These are phyloP conservation scores for Pangasius larnaudii DNA, from an alignment of 2,797 vertebrate species.

Conservation along the genomic window DNA sequence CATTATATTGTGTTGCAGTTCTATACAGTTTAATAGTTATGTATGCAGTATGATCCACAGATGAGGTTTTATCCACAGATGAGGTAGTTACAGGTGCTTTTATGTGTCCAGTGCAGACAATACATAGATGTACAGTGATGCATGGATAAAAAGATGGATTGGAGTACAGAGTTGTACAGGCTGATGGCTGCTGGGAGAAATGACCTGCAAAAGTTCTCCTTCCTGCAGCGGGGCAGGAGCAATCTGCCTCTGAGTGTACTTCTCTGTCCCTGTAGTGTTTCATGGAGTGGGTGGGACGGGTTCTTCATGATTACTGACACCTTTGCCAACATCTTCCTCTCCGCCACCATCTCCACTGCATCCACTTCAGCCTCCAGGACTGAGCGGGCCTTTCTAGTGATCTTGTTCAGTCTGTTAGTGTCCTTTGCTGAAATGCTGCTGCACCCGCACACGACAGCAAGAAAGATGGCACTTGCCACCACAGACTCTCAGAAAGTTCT, in stretches of 20 bases:
- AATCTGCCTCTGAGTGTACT: not conserved
- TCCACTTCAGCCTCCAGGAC: not conserved
- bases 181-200: not conserved
- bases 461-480: not conserved
- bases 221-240: not conserved
- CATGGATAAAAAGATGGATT: not conserved
- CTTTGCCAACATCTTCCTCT: not conserved
- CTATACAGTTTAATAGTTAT: no score
- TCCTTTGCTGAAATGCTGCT: not conserved
- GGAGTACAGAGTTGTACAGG: not conserved
- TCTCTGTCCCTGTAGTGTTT: not conserved
- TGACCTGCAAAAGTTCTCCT: not conserved
- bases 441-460: not conserved
- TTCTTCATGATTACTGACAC: not conserved
- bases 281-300: not conserved
- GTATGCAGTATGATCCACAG: no score
- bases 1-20: no score
- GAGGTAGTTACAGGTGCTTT: no score
- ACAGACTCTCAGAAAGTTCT: not conserved
- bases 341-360: not conserved
- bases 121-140: not conserved
- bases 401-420: not conserved
- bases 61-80: no score
- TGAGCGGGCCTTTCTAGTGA: not conserved
- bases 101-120: not conserved